Evolutionary conservation across 2,797 vertebrate genomes (phyloP).

Genomic region (Channallabes apus): DNA sequence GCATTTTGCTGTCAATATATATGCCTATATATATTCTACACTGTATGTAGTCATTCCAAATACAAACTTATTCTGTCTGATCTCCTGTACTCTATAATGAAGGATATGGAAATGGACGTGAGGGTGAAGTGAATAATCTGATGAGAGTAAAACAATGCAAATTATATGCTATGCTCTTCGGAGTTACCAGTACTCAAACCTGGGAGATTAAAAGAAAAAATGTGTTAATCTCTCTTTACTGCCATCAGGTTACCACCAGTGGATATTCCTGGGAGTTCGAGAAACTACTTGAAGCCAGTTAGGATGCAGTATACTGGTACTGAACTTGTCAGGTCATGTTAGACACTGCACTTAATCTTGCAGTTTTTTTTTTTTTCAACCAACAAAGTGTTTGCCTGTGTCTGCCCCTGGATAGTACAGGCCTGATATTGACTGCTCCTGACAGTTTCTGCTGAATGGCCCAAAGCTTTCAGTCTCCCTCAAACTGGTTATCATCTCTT

Average conservation of each 20-base stretch:
- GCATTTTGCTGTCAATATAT: neutral
- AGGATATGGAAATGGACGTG: neutral
- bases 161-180: neutral
- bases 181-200: neutral
- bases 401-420: neutral
- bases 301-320: neutral
- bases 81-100: neutral
- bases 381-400: neutral
- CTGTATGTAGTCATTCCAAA: neutral
- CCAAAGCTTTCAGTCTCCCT: slow-evolving; percentile 7
- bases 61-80: slow-evolving; percentile 3
- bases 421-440: slow-evolving; percentile 12
- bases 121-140: neutral
- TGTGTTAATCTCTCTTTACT: neutral
- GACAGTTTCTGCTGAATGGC: neutral
- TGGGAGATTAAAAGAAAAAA: neutral
- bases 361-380: neutral
- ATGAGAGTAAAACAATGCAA: neutral
- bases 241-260: neutral
- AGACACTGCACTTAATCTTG: neutral
- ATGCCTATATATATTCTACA: no score
- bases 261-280: neutral
- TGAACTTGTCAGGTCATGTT: no score
- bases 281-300: no score
- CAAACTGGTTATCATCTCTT: neutral